Evolutionary conservation across 2,797 vertebrate species (phyloP), one percentile per base, ranked within the genome.

Genomic region (Glossophaga mutica): DNA sequence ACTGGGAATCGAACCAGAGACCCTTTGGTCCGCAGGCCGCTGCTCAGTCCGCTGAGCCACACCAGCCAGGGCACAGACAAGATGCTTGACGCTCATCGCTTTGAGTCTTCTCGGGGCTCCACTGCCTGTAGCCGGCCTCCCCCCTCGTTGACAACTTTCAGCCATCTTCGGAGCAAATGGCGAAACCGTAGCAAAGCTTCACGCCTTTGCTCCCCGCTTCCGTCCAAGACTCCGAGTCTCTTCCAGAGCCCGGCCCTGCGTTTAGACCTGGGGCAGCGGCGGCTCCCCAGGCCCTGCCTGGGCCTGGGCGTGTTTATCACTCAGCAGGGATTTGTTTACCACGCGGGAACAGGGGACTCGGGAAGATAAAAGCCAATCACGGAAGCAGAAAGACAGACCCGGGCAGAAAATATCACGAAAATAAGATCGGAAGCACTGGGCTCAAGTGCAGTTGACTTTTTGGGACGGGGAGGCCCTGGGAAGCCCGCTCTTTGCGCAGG

Each of bases 361-460:
- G 90, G 90, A 91, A 96, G 94, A 96, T 95, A 91, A 97, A 98
- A 96, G 96, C 71, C 97, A 97, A 91, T 95, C 95, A 94, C 42
- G 46, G 65, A 88, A 97, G 83, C 11, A 95, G 96, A 95, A 94
- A 94, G 91, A 87, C 8, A 85, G 85, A 65, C 65, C 34, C 42
- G 70, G 91, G 44, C 87, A 85, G 89, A 92, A 93, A 95, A 94
- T 94, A 88, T 57, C 52, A 92, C 84, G 93, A 95, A 94, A 94
- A 81, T 87, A 86, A 96, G 70, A 91, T 95, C 88, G 95, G 96
- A 96, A 93, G 39, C 57, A 52, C 44, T 32, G 77, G 85, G 21
- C 59, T 39, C 77, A 74, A 67, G 68, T 32, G 39, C 62, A 34
- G 88, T 62, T 94, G 78, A 81, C 70, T 83, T 83, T 89, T 24